phyloP scores from a whole-genome alignment of 1,140 invertebrate species.

The Goniozus legneri region DNA sequence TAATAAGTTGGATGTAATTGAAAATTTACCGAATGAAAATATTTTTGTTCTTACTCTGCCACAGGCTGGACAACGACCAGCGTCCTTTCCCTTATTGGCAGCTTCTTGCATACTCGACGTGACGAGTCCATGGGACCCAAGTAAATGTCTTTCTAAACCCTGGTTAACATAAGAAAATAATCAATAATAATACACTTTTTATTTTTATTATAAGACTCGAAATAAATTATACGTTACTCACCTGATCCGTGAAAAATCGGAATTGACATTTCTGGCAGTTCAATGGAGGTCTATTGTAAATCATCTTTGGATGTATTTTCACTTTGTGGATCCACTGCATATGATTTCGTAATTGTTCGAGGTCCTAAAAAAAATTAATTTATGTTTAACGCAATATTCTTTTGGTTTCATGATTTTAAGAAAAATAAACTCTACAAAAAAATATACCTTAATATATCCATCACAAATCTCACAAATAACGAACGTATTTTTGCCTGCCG shows the following conservation, averaged over 20 bases:
- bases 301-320: conserved; percentile 95
- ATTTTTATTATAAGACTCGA: not conserved
- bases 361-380: conserved; percentile 58
- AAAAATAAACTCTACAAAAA: not conserved
- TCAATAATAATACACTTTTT: not conserved
- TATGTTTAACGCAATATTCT: conserved; percentile 12
- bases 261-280: conserved; percentile 97
- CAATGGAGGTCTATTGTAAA: conserved; percentile 87
- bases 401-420: not conserved
- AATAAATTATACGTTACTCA: conserved; percentile 17
- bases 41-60: conserved; percentile 65
- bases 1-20: too few species aligned
- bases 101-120: conserved; percentile 95
- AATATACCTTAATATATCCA: conserved; percentile 79
- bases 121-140: conserved; percentile 89
- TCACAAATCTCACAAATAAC: conserved; percentile 95
- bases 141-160: conserved; percentile 86
- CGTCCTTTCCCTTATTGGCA: conserved; percentile 91
- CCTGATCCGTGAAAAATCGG: conserved; percentile 73
- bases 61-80: conserved; percentile 89
- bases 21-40: not conserved
- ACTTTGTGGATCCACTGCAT: conserved; percentile 97
- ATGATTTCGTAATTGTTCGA: conserved; percentile 87
- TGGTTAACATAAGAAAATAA: conserved; percentile 42
- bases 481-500: conserved; percentile 71